Base-by-base conservation (phyloP, 2,888 invertebrate species). In the Chydorus sphaericus region DNA sequence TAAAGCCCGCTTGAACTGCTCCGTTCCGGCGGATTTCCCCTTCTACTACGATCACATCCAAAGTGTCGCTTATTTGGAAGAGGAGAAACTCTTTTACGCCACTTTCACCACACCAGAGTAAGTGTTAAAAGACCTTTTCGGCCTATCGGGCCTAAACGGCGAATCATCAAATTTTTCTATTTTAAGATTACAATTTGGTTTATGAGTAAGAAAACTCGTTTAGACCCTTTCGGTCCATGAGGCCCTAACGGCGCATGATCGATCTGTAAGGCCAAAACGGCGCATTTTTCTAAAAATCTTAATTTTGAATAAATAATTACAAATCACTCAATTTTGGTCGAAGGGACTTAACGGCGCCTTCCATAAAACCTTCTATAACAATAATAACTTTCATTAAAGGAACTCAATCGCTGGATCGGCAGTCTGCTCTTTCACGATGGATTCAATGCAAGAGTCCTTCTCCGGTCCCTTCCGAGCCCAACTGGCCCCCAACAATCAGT, bases 371-470 rank as follows among this genome's bases (percentile, higher is more conserved):
- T 5, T 38, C 20, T 14, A 14, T 16, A 10, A 6, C 7, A 29
- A 23, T 58, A 16, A 28, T 31, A n/a, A 59, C 8, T 31, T 36
- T 28, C 50, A 59, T 2, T 55, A 28, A 36, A 81, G 82, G 54
- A 91, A 90, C 67, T 83, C 88, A 66, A 88, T 94, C 63, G 79
- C 84, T 4, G 93, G 92, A 11, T 90, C 92, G 33, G 93, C 93
- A 0, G 81, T 94, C 5, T 94, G 94, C 67, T 81, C 88, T 3
- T 94, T 85, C 73, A 90, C 86, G 68, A 77, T 92, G 73, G 77
- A 83, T 0, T 77, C 88, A 1, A 83, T 94, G 29, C 78, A 83
- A 59, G 74, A 77, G 1, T 84, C 88, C 0, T 93, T 93, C 66
- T 78, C 81, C 54, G 92, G 92, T 0, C 82, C 87, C 0, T 91